Evolutionary conservation across 1,140 invertebrate species (phyloP).

Genomic region (Colletes gigas): DNA sequence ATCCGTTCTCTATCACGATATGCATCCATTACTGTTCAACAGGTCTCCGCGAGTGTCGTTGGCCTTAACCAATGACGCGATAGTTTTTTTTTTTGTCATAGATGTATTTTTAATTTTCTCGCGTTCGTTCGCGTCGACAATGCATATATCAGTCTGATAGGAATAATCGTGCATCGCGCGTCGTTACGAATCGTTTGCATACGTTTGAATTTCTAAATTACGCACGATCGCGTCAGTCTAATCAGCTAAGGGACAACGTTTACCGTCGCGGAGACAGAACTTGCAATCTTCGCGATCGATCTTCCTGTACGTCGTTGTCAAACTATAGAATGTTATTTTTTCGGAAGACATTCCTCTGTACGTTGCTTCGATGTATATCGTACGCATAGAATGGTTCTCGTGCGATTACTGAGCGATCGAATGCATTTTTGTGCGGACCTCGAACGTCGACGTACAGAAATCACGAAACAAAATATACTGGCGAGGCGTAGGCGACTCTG

Average conservation of each 20-base stretch:
- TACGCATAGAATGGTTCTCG: conserved; percentile 25
- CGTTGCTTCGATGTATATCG: conserved; percentile 40
- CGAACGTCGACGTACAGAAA: background rate
- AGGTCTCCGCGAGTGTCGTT: background rate
- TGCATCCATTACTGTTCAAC: too few relatives aligned
- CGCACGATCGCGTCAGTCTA: background rate
- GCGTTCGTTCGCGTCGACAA: background rate
- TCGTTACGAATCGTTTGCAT: too few relatives aligned
- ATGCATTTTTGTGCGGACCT: conserved; percentile 18
- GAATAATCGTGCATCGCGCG: too few relatives aligned
- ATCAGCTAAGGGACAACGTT: background rate
- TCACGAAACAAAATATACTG: background rate
- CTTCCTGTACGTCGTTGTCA: conserved; percentile 38
- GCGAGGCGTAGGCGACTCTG: background rate
- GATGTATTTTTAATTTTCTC: background rate
- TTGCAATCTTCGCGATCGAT: conserved; percentile 16
- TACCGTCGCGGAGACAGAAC: background rate
- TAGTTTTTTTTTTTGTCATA: too few relatives aligned
- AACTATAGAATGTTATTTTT: conserved; percentile 34
- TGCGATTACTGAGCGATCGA: conserved; percentile 4
- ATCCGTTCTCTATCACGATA: background rate
- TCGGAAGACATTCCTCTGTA: conserved; percentile 43
- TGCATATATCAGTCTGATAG: background rate
- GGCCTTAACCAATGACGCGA: background rate
- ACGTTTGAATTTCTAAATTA: background rate